phyloP scores from a whole-genome alignment of 1,140 invertebrate genomes.

The Zaprionus africanus region DNA sequence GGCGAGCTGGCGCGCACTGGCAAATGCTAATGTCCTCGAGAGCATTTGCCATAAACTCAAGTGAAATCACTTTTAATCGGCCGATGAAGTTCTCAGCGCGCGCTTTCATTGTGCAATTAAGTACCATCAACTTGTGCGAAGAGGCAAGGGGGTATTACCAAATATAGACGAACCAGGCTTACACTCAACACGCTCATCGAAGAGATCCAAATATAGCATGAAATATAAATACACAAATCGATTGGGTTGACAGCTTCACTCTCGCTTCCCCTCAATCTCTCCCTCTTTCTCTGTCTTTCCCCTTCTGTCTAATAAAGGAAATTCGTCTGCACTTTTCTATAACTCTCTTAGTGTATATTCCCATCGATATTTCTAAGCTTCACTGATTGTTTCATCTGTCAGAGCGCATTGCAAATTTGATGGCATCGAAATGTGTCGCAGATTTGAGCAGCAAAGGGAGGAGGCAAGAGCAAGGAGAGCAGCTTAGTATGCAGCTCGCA shows the following conservation, averaged over 20 bases:
- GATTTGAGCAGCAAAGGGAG: constrained; percentile 13
- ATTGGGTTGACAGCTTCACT: not conserved
- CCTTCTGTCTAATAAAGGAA: not conserved
- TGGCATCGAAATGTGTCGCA: constrained; percentile 40
- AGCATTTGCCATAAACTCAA: constrained; percentile 27
- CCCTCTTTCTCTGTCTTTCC: not conserved
- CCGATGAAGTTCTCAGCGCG: constrained; percentile 5
- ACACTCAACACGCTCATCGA: not conserved
- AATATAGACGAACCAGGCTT: too few relatives aligned
- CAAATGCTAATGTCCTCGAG: constrained; percentile 47
- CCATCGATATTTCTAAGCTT: constrained; percentile 4
- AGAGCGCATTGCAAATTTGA: constrained; percentile 39
- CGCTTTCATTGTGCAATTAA: constrained; percentile 11
- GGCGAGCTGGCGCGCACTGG: constrained; percentile 7
- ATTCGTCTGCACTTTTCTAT: not conserved
- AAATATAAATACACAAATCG: constrained; percentile 3
- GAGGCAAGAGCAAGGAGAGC: constrained; percentile 1
- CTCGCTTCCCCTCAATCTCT: too few relatives aligned
- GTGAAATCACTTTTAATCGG: constrained; percentile 42
- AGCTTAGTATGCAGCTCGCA: constrained; percentile 34
- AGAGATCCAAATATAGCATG: not conserved
- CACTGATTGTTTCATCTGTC: constrained; percentile 30
- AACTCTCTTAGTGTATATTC: constrained; percentile 1
- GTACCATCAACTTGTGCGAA: not conserved
- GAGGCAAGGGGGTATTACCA: not conserved